Percentiles rank a stretch among this genome's conserved stretches.
These are phyloP conservation scores for Ifrita kowaldi DNA, from an alignment of 2,113 vertebrate species.

Conservation along the genomic window DNA sequence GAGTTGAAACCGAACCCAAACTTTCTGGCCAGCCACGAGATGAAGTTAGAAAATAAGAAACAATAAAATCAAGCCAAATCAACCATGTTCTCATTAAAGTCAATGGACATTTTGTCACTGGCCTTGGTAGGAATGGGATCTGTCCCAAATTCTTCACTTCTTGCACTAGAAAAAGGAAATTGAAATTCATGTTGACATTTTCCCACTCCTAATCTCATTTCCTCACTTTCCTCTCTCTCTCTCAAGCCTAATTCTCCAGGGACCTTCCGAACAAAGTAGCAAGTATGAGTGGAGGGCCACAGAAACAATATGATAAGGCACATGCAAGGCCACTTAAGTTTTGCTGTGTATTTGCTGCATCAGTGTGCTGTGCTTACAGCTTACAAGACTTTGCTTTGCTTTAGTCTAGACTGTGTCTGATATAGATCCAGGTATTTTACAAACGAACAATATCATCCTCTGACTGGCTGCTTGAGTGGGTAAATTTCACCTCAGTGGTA, in stretches of 20 bases:
- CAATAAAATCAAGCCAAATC: background rate
- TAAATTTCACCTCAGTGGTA: background rate
- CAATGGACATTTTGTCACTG: background rate
- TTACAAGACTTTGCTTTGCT: background rate
- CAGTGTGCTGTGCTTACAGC: background rate
- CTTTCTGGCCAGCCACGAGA: background rate
- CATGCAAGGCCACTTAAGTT: background rate
- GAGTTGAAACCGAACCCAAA: background rate
- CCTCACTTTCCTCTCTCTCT: slow-evolving; percentile 24
- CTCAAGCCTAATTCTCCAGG: background rate
- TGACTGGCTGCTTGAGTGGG: background rate
- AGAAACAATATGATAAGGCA: background rate
- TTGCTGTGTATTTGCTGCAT: background rate
- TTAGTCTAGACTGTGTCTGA: background rate
- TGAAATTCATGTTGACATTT: background rate
- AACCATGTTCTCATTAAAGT: slow-evolving; percentile 1
- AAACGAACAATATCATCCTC: background rate
- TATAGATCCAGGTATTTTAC: background rate
- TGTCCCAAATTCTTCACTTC: slow-evolving; percentile 22
- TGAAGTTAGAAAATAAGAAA: slow-evolving; percentile 26
- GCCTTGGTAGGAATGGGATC: background rate
- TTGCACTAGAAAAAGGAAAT: slow-evolving; percentile 31
- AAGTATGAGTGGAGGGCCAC: background rate
- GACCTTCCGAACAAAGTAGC: slow-evolving; percentile 8
- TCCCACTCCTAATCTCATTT: slow-evolving; percentile 55